These are phyloP conservation scores for Chloropsis hardwickii DNA, from an alignment of 2,113 vertebrate species.

Conservation along the genomic window DNA sequence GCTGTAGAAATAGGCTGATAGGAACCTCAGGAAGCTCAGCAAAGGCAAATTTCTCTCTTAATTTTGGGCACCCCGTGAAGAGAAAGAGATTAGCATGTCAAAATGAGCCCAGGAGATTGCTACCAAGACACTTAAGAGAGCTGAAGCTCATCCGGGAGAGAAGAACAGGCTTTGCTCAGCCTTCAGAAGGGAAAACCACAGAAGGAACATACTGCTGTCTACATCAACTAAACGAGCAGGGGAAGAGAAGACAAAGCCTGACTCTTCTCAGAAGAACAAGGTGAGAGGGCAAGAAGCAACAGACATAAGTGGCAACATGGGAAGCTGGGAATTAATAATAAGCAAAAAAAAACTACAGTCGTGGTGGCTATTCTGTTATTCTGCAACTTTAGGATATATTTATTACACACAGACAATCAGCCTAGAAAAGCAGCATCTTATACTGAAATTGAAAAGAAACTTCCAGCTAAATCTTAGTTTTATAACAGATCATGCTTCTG, in stretches of 20 bases:
- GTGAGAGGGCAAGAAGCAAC: neutral
- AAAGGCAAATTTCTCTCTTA: neutral
- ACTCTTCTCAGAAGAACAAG: neutral
- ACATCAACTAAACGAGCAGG: neutral
- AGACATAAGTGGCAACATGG: neutral
- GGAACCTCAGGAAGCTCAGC: neutral
- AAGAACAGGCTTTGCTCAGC: neutral
- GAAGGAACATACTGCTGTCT: neutral
- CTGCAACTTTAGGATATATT: neutral
- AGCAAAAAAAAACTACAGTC: neutral
- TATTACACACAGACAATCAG: neutral
- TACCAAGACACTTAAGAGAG: neutral
- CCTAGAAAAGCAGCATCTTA: neutral
- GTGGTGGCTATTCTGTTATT: neutral
- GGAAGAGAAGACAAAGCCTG: neutral
- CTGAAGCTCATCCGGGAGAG: neutral
- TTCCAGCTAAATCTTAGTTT: neutral
- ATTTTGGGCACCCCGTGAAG: neutral
- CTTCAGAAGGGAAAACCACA: neutral
- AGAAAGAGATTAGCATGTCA: neutral
- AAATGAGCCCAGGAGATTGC: neutral
- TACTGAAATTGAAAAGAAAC: neutral
- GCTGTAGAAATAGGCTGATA: neutral
- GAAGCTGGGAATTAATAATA: neutral
- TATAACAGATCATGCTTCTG: neutral